Evolutionary conservation across 2,797 vertebrate species (phyloP).

Genomic region (Podarcis lilfordi): DNA sequence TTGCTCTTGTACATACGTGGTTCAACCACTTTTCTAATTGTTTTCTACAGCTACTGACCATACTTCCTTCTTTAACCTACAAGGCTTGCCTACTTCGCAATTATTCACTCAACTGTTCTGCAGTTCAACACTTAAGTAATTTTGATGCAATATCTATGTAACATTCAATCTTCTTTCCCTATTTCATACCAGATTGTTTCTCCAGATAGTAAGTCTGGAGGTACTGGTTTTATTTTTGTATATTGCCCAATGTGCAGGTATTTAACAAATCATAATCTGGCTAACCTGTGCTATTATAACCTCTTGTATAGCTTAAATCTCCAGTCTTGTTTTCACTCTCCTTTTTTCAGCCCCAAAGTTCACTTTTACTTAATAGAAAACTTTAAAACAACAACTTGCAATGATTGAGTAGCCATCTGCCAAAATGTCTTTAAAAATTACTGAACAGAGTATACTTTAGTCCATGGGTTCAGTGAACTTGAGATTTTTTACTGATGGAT

Average conservation of each 20-base stretch:
- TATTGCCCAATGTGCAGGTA: not conserved
- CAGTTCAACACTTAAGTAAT: not conserved
- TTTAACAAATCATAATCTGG: not conserved
- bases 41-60: not conserved
- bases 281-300: not conserved
- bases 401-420: not conserved
- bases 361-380: not conserved
- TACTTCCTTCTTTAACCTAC: not conserved
- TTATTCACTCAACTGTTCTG: not conserved
- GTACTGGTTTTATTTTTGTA: not conserved
- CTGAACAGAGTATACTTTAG: not conserved
- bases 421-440: not conserved
- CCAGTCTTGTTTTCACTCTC: not conserved
- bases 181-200: not conserved
- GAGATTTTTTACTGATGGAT: not conserved
- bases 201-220: not conserved
- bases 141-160: not conserved
- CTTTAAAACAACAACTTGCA: not conserved
- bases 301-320: not conserved
- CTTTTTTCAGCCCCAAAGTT: not conserved
- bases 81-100: not conserved
- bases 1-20: not conserved
- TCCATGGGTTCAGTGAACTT: not conserved
- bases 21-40: not conserved
- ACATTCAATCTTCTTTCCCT: not conserved